Conservation (phyloP, 2,113 vertebrate species). For the Psittacara wagleri region DNA sequence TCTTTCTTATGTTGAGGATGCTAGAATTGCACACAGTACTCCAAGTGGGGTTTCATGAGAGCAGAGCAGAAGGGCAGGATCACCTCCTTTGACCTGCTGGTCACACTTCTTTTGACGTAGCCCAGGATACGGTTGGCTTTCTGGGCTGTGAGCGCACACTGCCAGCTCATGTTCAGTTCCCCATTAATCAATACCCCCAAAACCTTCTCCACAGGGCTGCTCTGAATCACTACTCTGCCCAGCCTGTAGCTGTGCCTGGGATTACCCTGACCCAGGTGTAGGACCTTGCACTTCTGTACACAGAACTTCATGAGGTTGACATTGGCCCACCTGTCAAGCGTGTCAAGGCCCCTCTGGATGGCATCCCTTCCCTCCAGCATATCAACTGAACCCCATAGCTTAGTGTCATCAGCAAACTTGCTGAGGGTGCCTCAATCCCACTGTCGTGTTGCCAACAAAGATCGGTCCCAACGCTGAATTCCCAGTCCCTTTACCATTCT, state of each 20-base stretch:
- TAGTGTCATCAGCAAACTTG: not conserved
- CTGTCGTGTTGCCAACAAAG: not conserved
- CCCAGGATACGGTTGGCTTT: not conserved
- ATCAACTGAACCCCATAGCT: not conserved
- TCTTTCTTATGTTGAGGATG: not conserved
- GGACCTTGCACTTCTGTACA: not conserved
- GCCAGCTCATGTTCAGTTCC: not conserved
- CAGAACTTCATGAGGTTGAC: not conserved
- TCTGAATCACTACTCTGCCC: not conserved
- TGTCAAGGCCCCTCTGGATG: not conserved
- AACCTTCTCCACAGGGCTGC: not conserved
- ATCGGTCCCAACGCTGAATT: not conserved
- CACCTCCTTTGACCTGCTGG: not conserved
- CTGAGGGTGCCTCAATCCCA: not conserved
- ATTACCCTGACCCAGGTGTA: not conserved
- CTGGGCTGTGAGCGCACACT: not conserved
- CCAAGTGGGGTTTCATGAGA: not conserved
- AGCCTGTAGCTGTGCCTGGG: not conserved
- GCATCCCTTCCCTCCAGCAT: not conserved
- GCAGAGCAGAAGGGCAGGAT: not conserved
- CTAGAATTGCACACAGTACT: not conserved
- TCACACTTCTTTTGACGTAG: not conserved
- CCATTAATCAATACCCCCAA: not conserved
- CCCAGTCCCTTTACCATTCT: not conserved
- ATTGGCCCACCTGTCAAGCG: not conserved